These are phyloP conservation scores for Lepas anatifera DNA, from an alignment of 2,888 invertebrate genomes.

Conservation along the genomic window DNA sequence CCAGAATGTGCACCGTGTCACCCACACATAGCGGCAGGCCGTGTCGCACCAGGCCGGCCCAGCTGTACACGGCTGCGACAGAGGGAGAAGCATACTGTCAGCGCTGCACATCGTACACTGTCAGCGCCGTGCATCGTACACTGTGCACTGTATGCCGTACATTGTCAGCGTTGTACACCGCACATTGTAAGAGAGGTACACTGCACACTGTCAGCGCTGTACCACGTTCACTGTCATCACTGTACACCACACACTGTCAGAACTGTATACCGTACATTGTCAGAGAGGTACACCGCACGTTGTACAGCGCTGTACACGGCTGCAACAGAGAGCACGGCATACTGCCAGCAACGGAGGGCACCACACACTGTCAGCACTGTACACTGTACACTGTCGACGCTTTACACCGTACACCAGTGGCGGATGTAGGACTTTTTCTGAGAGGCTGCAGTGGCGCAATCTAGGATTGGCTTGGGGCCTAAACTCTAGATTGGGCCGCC, in stretches of 20 bases:
- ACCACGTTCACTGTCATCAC: neutral
- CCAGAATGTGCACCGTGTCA: conserved; percentile 80
- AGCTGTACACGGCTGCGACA: neutral
- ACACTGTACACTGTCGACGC: too few relatives aligned
- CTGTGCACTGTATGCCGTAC: neutral
- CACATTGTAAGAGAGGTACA: too few relatives aligned
- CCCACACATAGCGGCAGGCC: conserved; percentile 79
- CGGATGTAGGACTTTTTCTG: too few relatives aligned
- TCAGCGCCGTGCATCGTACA: too few relatives aligned
- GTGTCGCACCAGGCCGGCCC: conserved; percentile 42
- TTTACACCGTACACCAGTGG: too few relatives aligned
- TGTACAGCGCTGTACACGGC: neutral
- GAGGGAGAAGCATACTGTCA: neutral
- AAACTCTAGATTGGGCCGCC: too few relatives aligned
- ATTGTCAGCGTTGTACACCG: too few relatives aligned
- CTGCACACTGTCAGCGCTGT: too few relatives aligned
- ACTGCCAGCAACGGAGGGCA: neutral
- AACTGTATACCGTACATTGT: neutral
- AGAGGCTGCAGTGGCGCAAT: too few relatives aligned
- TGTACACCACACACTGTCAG: neutral
- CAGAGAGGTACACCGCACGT: neutral
- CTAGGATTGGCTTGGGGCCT: too few relatives aligned
- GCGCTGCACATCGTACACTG: neutral
- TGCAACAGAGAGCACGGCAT: neutral
- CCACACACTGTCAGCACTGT: too few relatives aligned